Evolutionary conservation across 1,140 invertebrate species (phyloP).

Genomic region (Andricus grossulariae): DNA sequence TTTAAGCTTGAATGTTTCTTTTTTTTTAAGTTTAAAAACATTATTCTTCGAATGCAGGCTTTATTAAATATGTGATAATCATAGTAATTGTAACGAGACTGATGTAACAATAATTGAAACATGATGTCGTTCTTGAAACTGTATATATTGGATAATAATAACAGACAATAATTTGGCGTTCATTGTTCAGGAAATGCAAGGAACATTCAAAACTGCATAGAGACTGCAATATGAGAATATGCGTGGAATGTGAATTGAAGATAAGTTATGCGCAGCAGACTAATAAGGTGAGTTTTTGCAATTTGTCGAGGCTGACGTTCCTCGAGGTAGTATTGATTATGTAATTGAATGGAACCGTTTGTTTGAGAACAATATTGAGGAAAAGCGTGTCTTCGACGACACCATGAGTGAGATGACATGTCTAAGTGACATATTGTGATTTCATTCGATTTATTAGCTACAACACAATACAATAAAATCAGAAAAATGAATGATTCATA

Average conservation of each 20-base stretch:
- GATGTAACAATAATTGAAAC: too few species aligned
- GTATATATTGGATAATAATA: too few species aligned
- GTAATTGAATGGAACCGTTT: background rate
- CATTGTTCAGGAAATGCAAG: too few species aligned
- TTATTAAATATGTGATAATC: too few species aligned
- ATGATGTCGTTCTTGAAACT: too few species aligned
- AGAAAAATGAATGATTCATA: background rate
- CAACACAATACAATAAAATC: background rate
- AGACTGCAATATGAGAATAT: background rate
- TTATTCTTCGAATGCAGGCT: too few species aligned
- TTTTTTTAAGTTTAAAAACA: too few species aligned
- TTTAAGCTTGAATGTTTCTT: too few species aligned
- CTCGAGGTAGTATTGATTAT: conserved; percentile 3
- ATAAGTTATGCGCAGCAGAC: conserved; percentile 10
- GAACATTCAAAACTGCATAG: background rate
- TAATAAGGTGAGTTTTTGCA: conserved; percentile 12
- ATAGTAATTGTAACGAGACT: too few species aligned
- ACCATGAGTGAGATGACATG: background rate
- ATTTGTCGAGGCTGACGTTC: background rate
- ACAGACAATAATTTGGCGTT: too few species aligned
- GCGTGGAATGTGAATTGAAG: background rate
- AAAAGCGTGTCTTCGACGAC: conserved; percentile 2
- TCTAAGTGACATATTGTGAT: background rate
- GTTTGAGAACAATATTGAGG: background rate
- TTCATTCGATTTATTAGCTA: too few species aligned